Percentiles rank a stretch among this genome's conserved stretches.
Evolutionary conservation across 1,140 invertebrate genomes (phyloP).

Genomic region (Leptopilina boulardi): DNA sequence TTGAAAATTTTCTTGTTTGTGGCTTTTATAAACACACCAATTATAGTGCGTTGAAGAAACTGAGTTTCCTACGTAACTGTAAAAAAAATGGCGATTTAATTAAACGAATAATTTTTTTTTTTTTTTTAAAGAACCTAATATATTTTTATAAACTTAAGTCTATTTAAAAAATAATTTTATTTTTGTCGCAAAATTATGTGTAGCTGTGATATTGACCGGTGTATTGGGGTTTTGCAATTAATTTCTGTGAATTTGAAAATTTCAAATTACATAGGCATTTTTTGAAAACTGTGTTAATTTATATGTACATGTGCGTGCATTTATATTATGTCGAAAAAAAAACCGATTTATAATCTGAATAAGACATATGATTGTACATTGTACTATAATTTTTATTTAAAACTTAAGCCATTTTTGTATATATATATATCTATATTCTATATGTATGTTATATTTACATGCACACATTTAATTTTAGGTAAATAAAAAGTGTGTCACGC

Average conservation of each 20-base stretch:
- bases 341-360: slow-evolving; percentile 32
- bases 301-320: slow-evolving; percentile 33
- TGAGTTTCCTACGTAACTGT: slow-evolving; percentile 70
- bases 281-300: slow-evolving; percentile 31
- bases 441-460: slow-evolving; percentile 59
- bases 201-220: slow-evolving; percentile 74
- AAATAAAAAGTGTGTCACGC: slow-evolving; percentile 42
- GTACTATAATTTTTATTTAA: slow-evolving; percentile 63
- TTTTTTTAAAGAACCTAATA: slow-evolving; percentile 57
- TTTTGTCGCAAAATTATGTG: slow-evolving; percentile 58
- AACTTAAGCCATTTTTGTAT: slow-evolving; percentile 56
- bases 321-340: slow-evolving; percentile 35
- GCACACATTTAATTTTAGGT: slow-evolving; percentile 40
- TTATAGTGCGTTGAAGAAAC: slow-evolving; percentile 71
- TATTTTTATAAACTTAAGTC: slow-evolving; percentile 48
- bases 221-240: slow-evolving; percentile 61
- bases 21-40: slow-evolving; percentile 37
- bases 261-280: slow-evolving; percentile 27
- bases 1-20: no score
- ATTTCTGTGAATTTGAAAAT: slow-evolving; percentile 28
- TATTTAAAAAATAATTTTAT: slow-evolving; percentile 58
- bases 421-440: slow-evolving; percentile 28
- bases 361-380: slow-evolving; percentile 60
- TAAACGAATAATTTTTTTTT: slow-evolving; percentile 53
- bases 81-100: slow-evolving; percentile 48